A percentile compares a stretch with the other conserved stretches of the same genome.
These are phyloP conservation scores for Muscicapa adusta DNA, from an alignment of 2,113 vertebrate species.

Conservation along the genomic window DNA sequence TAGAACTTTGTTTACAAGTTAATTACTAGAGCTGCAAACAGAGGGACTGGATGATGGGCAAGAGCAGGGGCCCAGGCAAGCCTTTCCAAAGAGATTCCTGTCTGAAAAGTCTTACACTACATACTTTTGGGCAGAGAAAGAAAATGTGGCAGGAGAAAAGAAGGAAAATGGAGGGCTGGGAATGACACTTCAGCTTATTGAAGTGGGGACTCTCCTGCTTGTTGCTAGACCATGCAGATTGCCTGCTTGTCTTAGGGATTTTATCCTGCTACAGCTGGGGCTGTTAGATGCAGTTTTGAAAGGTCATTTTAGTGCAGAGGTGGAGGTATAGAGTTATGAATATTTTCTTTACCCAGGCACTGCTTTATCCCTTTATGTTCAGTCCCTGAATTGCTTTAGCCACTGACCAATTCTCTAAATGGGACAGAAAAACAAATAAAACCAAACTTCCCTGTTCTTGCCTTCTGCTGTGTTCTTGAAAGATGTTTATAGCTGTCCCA, in stretches of 20 bases:
- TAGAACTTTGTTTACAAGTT: conserved; percentile 43
- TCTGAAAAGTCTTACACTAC: neutral
- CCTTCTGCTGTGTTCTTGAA: neutral
- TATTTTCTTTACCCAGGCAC: neutral
- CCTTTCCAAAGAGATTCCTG: neutral
- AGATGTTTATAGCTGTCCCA: neutral
- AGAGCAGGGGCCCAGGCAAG: neutral
- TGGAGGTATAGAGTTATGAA: neutral
- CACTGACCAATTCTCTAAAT: neutral
- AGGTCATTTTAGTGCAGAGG: neutral
- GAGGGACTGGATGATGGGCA: neutral
- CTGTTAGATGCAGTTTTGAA: neutral
- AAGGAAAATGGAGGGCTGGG: neutral
- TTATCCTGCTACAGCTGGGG: neutral
- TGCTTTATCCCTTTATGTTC: neutral
- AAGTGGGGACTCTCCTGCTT: neutral
- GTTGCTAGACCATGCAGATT: neutral
- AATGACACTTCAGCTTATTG: neutral
- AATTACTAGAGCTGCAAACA: conserved; percentile 26
- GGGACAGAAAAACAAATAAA: neutral
- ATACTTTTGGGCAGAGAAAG: neutral
- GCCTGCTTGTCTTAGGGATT: neutral
- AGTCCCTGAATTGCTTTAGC: neutral
- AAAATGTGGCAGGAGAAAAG: neutral
- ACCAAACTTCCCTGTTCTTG: neutral